A percentile compares a stretch with the other conserved stretches of the same genome.
phyloP scores from a whole-genome alignment of 2,113 vertebrate species.

The Pelusios castaneus region DNA sequence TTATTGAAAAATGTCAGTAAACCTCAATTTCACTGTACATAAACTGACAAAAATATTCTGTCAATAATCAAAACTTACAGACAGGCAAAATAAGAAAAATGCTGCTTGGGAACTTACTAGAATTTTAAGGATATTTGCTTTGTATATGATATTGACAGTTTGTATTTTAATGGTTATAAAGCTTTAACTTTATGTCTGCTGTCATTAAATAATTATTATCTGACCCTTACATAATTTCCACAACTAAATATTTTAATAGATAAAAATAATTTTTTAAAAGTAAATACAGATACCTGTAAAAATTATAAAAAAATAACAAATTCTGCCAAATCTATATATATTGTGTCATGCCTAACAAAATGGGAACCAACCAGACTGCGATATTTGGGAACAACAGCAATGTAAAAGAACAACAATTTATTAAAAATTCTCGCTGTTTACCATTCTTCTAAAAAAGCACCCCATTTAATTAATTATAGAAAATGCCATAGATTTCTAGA shows the following conservation, averaged over 20 bases:
- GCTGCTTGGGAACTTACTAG: background rate
- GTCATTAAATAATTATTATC: background rate
- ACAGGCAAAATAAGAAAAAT: background rate
- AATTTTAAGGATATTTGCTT: background rate
- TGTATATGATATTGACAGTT: background rate
- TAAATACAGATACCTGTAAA: background rate
- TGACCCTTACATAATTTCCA: background rate
- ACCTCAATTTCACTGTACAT: background rate
- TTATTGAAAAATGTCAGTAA: background rate
- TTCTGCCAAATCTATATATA: background rate
- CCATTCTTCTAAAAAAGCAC: background rate
- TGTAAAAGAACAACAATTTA: background rate
- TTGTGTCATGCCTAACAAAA: background rate
- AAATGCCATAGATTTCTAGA: background rate
- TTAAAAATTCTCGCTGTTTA: background rate
- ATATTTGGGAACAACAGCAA: background rate
- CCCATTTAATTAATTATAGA: background rate
- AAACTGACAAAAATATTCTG: too few relatives aligned
- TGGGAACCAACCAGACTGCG: background rate
- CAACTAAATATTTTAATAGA: background rate
- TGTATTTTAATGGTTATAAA: background rate
- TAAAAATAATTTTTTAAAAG: background rate
- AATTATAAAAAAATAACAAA: background rate
- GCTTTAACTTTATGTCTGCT: background rate
- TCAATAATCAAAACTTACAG: too few relatives aligned